Evolutionary conservation across 2,888 invertebrate genomes (phyloP).

Genomic region (Rapana venosa): DNA sequence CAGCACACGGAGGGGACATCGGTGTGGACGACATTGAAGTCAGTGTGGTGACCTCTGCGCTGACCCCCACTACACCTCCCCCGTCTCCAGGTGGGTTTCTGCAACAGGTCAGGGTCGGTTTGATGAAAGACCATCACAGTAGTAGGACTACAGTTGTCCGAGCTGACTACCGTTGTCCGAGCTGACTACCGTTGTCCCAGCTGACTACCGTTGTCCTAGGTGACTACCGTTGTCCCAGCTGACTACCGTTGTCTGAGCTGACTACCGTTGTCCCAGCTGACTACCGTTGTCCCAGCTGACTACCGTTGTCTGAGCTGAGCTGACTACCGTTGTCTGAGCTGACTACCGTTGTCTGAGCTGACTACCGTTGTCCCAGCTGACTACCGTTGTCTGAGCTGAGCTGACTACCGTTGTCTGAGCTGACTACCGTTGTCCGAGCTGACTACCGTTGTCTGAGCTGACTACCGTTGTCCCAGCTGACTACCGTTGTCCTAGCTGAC

Average conservation of each 20-base stretch:
- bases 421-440: too few relatives aligned
- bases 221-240: too few relatives aligned
- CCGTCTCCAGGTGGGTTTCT: neutral
- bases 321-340: neutral
- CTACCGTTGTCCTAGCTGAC: too few relatives aligned
- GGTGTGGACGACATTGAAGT: constrained; percentile 4
- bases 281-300: neutral
- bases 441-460: neutral
- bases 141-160: neutral
- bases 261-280: too few relatives aligned
- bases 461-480: too few relatives aligned
- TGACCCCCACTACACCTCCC: neutral
- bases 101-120: neutral
- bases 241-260: neutral
- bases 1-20: neutral
- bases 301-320: too few relatives aligned
- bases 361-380: neutral
- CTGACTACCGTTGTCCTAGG: too few relatives aligned
- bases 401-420: neutral
- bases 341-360: too few relatives aligned
- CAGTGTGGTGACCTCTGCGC: neutral
- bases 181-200: neutral
- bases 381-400: too few relatives aligned
- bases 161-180: neutral
- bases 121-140: neutral